Evolutionary conservation across 2,113 vertebrate genomes (phyloP).

Genomic region (Rallus limicola): DNA sequence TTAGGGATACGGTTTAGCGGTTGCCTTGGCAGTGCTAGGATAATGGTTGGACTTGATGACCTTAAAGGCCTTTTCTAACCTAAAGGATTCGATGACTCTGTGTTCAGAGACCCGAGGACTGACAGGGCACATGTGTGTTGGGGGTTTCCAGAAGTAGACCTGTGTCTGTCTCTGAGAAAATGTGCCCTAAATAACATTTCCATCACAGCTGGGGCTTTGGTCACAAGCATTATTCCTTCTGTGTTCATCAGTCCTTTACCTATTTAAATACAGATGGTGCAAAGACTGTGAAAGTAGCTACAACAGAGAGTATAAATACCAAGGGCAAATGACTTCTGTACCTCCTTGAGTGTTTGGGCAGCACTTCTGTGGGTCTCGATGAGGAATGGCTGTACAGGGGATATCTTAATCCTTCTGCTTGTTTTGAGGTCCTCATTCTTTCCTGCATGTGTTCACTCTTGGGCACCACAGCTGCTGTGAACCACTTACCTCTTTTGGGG

Average conservation of each 20-base stretch:
- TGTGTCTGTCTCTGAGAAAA: neutral
- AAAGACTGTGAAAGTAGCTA: neutral
- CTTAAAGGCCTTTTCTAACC: too few species aligned
- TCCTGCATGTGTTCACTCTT: neutral
- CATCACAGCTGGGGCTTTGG: neutral
- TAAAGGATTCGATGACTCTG: too few species aligned
- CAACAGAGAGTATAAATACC: neutral
- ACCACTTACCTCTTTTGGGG: neutral
- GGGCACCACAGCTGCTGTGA: neutral
- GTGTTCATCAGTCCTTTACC: neutral
- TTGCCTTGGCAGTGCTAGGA: too few species aligned
- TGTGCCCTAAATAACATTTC: neutral
- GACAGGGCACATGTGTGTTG: accelerated
- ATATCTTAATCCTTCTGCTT: neutral
- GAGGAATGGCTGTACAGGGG: neutral
- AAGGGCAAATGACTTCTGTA: neutral
- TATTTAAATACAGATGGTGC: neutral
- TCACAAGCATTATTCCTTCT: neutral
- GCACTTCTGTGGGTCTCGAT: neutral
- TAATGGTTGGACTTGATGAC: too few species aligned
- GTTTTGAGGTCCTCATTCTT: neutral
- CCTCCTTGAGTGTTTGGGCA: accelerated
- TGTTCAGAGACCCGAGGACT: neutral
- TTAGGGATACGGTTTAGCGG: too few species aligned
- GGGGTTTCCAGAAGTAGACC: neutral